These are phyloP conservation scores for Mesorhabditis sp. DNA, from an alignment of 2,888 invertebrate genomes.

Conservation along the genomic window DNA sequence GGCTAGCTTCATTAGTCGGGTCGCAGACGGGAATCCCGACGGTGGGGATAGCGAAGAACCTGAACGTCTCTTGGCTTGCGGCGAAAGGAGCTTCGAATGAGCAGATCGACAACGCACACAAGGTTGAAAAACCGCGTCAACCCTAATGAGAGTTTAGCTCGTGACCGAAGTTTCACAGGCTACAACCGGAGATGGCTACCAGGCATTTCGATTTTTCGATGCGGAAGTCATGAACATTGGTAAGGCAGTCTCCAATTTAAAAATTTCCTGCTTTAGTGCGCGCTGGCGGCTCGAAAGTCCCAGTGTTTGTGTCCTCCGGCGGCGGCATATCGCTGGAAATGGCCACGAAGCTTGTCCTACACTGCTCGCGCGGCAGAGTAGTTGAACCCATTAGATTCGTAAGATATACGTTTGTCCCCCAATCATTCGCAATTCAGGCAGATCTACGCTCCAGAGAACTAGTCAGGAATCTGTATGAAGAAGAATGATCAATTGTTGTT, in stretches of 20 bases:
- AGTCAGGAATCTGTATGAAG: conserved; percentile 17
- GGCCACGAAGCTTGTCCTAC: conserved; percentile 49
- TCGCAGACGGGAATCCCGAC: conserved; percentile 59
- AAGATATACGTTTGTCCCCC: neutral
- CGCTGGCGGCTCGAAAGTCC: conserved; percentile 30
- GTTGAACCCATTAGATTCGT: conserved; percentile 57
- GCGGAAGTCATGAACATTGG: neutral
- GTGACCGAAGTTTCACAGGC: neutral
- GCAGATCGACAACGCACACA: conserved; percentile 14
- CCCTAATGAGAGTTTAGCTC: neutral
- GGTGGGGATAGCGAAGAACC: conserved; percentile 62
- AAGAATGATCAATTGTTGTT: neutral
- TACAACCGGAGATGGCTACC: conserved; percentile 10
- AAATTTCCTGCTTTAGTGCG: conserved; percentile 10
- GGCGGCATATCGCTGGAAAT: conserved; percentile 56
- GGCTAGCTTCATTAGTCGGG: conserved; percentile 62
- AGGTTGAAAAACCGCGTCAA: neutral
- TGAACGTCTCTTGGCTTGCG: conserved; percentile 57
- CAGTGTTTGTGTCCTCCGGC: conserved; percentile 59
- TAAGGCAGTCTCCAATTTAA: conserved; percentile 4
- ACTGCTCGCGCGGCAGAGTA: conserved; percentile 42
- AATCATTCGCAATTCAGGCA: conserved; percentile 13
- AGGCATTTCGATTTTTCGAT: conserved; percentile 10
- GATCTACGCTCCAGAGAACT: conserved; percentile 18
- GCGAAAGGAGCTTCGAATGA: conserved; percentile 16